A percentile compares a stretch with the other conserved stretches of the same genome.
These are phyloP conservation scores for Philopotamus ludificatus DNA, from an alignment of 1,140 invertebrate species.

Conservation along the genomic window DNA sequence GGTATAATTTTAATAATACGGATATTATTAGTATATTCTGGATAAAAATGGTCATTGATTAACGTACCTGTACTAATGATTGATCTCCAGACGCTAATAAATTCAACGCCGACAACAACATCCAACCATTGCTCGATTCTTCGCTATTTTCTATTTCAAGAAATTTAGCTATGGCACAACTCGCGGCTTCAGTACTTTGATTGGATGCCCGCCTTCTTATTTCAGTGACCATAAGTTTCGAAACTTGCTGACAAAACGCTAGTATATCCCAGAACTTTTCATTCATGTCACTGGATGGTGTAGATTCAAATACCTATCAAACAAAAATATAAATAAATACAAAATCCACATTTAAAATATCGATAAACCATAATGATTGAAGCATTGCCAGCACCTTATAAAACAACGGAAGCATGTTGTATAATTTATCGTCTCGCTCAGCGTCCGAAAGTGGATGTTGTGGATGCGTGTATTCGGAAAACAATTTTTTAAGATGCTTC, in stretches of 20 bases:
- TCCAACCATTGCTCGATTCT: slow-evolving; percentile 95
- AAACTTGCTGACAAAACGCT: slow-evolving; percentile 91
- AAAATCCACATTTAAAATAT: no score
- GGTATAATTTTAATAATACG: slow-evolving; percentile 40
- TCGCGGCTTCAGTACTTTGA: slow-evolving; percentile 92
- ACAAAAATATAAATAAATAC: background rate
- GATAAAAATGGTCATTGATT: background rate
- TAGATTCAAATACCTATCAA: slow-evolving; percentile 83
- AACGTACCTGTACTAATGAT: slow-evolving; percentile 60
- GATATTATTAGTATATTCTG: background rate
- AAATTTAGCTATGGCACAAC: slow-evolving; percentile 94
- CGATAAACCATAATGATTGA: background rate
- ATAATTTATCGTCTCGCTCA: slow-evolving; percentile 91
- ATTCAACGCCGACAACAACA: slow-evolving; percentile 89
- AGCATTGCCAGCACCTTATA: slow-evolving; percentile 95
- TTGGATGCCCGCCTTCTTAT: slow-evolving; percentile 91
- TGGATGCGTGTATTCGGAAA: slow-evolving; percentile 90
- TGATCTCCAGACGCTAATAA: slow-evolving; percentile 82
- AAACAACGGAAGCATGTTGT: slow-evolving; percentile 97
- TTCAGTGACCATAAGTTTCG: slow-evolving; percentile 92
- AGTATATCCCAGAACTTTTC: slow-evolving; percentile 94
- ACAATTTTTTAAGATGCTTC: slow-evolving; percentile 94
- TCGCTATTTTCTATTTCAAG: slow-evolving; percentile 90
- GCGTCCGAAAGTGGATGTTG: slow-evolving; percentile 74
- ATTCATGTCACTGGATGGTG: slow-evolving; percentile 88